Evolutionary conservation across 2,113 vertebrate genomes (phyloP).

Genomic region (Myanophis thanlyinensis): DNA sequence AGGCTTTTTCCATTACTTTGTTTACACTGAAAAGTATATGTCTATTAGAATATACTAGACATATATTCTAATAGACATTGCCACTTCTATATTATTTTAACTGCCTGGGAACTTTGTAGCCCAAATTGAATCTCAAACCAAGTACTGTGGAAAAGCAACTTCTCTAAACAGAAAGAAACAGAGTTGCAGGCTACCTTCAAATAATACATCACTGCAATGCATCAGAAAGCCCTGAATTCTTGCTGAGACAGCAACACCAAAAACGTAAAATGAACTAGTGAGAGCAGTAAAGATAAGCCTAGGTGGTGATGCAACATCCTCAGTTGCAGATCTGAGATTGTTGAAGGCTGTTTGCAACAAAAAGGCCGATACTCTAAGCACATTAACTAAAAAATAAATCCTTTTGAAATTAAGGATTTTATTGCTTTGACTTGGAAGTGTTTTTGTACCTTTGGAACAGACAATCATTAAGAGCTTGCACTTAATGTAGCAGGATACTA

Average conservation of each 20-base stretch:
- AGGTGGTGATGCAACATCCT: neutral
- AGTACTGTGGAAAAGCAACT: neutral
- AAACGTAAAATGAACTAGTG: neutral
- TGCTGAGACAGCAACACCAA: neutral
- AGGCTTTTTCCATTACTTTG: neutral
- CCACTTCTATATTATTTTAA: neutral
- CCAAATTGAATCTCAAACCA: neutral
- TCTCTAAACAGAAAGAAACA: neutral
- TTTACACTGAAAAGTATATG: neutral
- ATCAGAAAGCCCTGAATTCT: neutral
- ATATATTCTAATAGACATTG: neutral
- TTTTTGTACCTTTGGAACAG: neutral
- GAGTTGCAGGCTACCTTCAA: neutral
- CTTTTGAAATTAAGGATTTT: neutral
- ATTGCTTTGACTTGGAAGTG: neutral
- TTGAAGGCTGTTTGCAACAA: neutral
- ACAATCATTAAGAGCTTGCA: neutral
- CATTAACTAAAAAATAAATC: neutral
- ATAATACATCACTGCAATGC: constrained; percentile 11
- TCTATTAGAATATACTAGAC: no score
- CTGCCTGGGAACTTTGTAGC: neutral
- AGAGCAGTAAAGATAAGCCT: neutral
- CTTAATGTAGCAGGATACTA: neutral
- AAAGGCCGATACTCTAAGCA: neutral
- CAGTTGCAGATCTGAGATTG: neutral